phyloP scores from a whole-genome alignment of 1,140 invertebrate species.

The Hycleus cichorii region DNA sequence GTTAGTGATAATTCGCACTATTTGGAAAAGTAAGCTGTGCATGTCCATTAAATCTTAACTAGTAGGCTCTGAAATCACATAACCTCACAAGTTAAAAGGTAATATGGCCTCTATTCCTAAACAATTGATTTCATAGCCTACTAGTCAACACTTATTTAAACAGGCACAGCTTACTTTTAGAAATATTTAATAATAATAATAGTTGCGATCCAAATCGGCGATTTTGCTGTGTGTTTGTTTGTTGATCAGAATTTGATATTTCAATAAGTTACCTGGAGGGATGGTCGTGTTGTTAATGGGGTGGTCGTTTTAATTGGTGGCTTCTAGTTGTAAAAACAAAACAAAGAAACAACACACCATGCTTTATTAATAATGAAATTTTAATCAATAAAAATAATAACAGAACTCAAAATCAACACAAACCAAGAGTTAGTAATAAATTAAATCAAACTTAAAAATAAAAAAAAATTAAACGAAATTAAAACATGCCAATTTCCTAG shows the following conservation, averaged over 20 bases:
- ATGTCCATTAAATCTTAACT: too few species aligned
- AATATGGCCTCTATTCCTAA: too few species aligned
- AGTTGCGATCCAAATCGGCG: too few species aligned
- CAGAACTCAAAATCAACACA: constrained; percentile 16
- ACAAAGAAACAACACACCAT: constrained; percentile 16
- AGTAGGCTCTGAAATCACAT: too few species aligned
- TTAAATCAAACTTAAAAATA: constrained; percentile 2
- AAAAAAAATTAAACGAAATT: constrained; percentile 1
- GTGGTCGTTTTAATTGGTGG: constrained; percentile 28
- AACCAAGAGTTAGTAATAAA: constrained; percentile 7
- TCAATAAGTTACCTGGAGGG: constrained; percentile 39
- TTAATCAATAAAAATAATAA: too few species aligned
- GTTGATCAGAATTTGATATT: background rate
- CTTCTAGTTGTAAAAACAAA: constrained; percentile 27
- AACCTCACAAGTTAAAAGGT: too few species aligned
- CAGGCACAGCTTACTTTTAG: too few species aligned
- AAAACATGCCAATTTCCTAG: background rate
- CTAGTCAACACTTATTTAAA: too few species aligned
- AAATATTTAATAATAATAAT: too few species aligned
- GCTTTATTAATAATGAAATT: constrained; percentile 4
- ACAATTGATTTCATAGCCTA: too few species aligned
- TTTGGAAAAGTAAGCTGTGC: too few species aligned
- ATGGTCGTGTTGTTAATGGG: constrained; percentile 32
- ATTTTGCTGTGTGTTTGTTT: background rate
- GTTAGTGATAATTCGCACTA: too few species aligned